phyloP scores from a whole-genome alignment of 1,140 invertebrate genomes.

The Rhizoglyphus robini region DNA sequence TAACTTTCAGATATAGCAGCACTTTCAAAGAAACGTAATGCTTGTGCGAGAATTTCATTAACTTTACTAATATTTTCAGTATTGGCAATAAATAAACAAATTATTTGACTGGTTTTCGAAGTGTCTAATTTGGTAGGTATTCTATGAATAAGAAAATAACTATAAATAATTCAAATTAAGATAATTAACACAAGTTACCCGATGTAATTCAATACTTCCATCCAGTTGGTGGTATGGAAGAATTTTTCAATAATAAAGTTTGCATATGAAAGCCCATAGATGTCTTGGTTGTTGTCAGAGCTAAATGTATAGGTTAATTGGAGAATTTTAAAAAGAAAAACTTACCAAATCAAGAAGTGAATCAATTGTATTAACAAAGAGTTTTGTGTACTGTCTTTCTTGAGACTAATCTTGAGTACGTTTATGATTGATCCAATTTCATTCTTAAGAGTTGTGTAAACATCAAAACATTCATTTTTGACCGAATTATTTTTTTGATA shows the following conservation, averaged over 20 bases:
- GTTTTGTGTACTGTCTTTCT: slow-evolving; percentile 3
- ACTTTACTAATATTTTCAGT: not conserved
- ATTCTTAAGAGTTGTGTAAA: not conserved
- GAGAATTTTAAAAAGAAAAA: no score
- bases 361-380: not conserved
- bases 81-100: not conserved
- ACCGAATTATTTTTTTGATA: not conserved
- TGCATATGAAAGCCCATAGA: not conserved
- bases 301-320: not conserved
- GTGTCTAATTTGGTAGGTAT: not conserved
- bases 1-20: slow-evolving; percentile 6
- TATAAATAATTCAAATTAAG: not conserved
- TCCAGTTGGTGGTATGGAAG: not conserved
- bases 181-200: slow-evolving; percentile 1
- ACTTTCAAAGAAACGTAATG: not conserved
- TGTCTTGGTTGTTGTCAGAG: not conserved
- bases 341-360: not conserved
- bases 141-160: not conserved
- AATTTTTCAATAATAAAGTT: not conserved
- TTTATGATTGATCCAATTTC: not conserved
- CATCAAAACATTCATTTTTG: not conserved
- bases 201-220: slow-evolving; percentile 1
- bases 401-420: not conserved
- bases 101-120: not conserved
- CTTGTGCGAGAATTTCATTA: not conserved